Conservation (phyloP, 2,888 invertebrate genomes). For the Caenorhabditis auriculariae region DNA sequence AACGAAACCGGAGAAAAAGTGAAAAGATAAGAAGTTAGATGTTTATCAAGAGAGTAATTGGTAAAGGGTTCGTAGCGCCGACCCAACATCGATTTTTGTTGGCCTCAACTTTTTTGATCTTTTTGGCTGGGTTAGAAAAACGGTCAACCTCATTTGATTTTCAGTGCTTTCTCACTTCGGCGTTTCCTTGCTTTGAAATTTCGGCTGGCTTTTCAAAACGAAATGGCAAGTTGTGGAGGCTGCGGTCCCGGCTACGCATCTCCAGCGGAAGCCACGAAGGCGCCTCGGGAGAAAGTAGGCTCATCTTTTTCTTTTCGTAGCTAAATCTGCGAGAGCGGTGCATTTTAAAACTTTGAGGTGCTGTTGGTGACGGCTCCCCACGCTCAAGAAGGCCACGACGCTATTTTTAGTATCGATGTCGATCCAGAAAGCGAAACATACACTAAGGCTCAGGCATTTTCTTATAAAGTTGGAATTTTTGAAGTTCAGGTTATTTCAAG, state of each 20-base stretch:
- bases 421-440: conserved; percentile 83
- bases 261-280: conserved; percentile 78
- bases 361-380: conserved; percentile 80
- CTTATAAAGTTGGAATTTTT: neutral
- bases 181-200: neutral
- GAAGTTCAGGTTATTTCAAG: conserved; percentile 79
- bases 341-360: conserved; percentile 3
- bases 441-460: conserved; percentile 75
- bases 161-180: neutral
- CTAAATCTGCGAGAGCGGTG: too few species aligned
- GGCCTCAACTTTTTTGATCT: too few species aligned
- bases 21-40: too few species aligned
- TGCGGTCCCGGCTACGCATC: conserved; percentile 68
- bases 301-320: neutral
- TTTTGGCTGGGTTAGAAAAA: neutral
- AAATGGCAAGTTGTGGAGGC: conserved; percentile 4
- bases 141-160: neutral
- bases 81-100: too few species aligned
- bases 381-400: conserved; percentile 74
- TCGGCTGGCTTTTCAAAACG: neutral
- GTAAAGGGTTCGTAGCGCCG: too few species aligned
- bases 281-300: conserved; percentile 78
- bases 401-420: conserved; percentile 86
- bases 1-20: too few species aligned
- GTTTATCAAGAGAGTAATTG: too few species aligned